A percentile compares a stretch with the other conserved stretches of the same genome.
phyloP scores from a whole-genome alignment of 1,140 invertebrate genomes.

The Megalopta genalis region DNA sequence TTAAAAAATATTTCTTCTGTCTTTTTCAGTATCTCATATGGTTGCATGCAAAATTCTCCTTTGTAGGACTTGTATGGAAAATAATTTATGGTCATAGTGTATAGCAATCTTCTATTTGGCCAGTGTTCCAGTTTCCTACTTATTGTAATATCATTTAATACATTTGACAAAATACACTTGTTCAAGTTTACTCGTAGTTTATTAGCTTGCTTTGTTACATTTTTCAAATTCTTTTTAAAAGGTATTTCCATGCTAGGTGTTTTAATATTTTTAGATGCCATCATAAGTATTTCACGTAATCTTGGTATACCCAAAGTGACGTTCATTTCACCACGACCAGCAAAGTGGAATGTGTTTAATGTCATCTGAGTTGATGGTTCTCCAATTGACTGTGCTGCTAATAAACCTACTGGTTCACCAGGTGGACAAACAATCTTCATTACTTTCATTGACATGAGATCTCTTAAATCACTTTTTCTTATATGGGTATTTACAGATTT shows the following conservation, averaged over 20 bases:
- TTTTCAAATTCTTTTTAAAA: constrained; percentile 81
- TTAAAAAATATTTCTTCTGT: constrained; percentile 85
- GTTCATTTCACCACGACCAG: constrained; percentile 99
- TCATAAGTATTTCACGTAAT: constrained; percentile 97
- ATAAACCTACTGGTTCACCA: constrained; percentile 97
- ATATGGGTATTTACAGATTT: constrained; percentile 69
- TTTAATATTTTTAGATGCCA: constrained; percentile 94
- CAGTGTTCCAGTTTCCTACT: constrained; percentile 82
- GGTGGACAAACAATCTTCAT: constrained; percentile 90
- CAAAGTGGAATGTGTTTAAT: constrained; percentile 99
- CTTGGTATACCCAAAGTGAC: constrained; percentile 98
- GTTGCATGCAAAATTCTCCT: constrained; percentile 85
- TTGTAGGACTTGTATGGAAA: constrained; percentile 87
- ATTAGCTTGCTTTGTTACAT: constrained; percentile 84
- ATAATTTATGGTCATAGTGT: constrained; percentile 86
- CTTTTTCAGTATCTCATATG: constrained; percentile 85
- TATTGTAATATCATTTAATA: constrained; percentile 88
- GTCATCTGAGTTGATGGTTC: constrained; percentile 99
- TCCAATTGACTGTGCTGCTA: constrained; percentile 97
- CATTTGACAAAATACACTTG: constrained; percentile 88
- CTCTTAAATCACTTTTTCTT: constrained; percentile 81
- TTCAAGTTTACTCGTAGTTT: constrained; percentile 86
- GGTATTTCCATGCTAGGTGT: constrained; percentile 98
- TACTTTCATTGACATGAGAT: constrained; percentile 89
- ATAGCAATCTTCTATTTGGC: constrained; percentile 81